A percentile compares a stretch with the other conserved stretches of the same genome.
These are phyloP conservation scores for Platichthys flesus DNA, from an alignment of 2,113 vertebrate species.

Conservation along the genomic window DNA sequence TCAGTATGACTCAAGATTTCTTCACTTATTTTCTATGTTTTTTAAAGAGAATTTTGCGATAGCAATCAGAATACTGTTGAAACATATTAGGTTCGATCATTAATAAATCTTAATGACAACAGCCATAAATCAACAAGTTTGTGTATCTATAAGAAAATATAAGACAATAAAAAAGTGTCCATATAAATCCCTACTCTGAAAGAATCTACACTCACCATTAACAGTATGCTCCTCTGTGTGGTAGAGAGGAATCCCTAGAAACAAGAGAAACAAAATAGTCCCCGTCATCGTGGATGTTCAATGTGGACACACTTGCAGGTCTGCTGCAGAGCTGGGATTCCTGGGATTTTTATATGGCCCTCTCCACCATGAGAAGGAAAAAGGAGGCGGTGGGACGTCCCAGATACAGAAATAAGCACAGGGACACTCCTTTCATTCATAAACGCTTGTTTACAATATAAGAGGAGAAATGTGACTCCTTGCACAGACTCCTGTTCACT, in stretches of 20 bases:
- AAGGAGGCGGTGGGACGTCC: constrained; percentile 71
- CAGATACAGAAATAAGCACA: constrained; percentile 51
- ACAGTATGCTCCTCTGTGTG: constrained; percentile 75
- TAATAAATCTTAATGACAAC: not conserved
- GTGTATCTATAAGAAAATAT: not conserved
- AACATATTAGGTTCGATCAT: not conserved
- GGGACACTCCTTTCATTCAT: constrained; percentile 68
- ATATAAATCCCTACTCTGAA: not conserved
- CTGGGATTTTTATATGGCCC: constrained; percentile 74
- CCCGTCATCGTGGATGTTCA: constrained; percentile 66
- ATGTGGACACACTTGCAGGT: constrained; percentile 31
- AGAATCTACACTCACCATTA: constrained; percentile 73
- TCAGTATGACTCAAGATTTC: too few species aligned
- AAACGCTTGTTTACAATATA: constrained; percentile 20
- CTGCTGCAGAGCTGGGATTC: constrained; percentile 53
- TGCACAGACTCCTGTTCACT: not conserved
- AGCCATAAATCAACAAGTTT: not conserved
- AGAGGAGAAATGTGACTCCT: constrained; percentile 8
- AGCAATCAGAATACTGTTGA: not conserved
- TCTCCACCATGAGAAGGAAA: constrained; percentile 46
- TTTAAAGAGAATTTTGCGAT: too few species aligned
- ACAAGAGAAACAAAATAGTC: constrained; percentile 70
- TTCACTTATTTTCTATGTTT: too few species aligned
- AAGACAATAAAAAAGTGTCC: not conserved
- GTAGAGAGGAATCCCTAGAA: constrained; percentile 61